Base-by-base conservation (phyloP, 2,113 vertebrate species). In the Megaleporinus macrocephalus region DNA sequence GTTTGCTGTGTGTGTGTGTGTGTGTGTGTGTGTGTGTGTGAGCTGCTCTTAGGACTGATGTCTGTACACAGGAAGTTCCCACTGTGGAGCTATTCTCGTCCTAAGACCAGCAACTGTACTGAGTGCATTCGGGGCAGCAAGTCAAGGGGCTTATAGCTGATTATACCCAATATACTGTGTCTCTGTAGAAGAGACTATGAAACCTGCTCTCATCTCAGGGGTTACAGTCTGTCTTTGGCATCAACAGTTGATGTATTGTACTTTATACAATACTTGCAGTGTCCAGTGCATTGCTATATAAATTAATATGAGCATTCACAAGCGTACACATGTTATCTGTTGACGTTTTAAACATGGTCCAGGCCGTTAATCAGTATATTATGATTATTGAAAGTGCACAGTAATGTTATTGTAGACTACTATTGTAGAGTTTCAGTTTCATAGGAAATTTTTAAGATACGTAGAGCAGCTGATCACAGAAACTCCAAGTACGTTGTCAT, bases 31-130 rank as follows among this genome's bases (percentile, higher is more conserved):
- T 30, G 24, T 41, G 27, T 29, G 53, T 36, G 29, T 10, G 29
- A 12, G 27, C 41, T 9, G 22, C 47, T 36, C 47, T 22, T 18
- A 70, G 29, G 33, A 47, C 80, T 30, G 33, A 57, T 68, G 80
- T 68, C 69, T 76, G 44, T 75, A 70, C 26, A 82, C 76, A 82
- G 70, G 76, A 85, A 70, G 75, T 82, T 85, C 79, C 63, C 84
- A 79, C 79, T 78, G 74, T 27, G 47, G 57, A 30, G 62, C 65
- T 82, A 82, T 82, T 82, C 80, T 81, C 81, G 65, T 81, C 57
- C 83, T 24, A 3, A 9, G 55, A 36, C 71, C 73, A 53, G 68
- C 62, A n/a, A 74, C 79, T 82, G 72, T 51, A 33, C 12, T 33
- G 62, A 61, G 0, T 26, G 30, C n/a, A 59, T 78, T 78, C 68